Percentiles rank a stretch among this genome's conserved stretches.
Evolutionary conservation across 2,113 vertebrate genomes (phyloP).

Genomic region (Hydrochoerus hydrochaeris): DNA sequence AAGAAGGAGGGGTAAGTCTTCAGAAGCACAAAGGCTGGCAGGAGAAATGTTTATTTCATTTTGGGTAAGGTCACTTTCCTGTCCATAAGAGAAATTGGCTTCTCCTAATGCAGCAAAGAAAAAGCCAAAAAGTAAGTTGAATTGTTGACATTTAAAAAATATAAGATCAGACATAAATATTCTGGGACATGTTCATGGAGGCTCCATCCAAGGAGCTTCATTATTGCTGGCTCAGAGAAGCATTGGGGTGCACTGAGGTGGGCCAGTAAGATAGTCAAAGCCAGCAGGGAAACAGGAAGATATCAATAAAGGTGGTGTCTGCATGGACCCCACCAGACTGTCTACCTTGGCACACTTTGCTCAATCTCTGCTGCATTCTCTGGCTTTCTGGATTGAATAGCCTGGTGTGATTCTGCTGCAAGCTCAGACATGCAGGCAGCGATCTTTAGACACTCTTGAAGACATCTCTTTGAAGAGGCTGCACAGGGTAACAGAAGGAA

Average conservation of each 20-base stretch:
- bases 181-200: not conserved
- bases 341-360: not conserved
- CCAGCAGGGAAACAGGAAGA: not conserved
- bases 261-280: not conserved
- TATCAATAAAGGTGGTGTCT: not conserved
- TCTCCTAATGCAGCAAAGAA: constrained; percentile 68
- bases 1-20: not conserved
- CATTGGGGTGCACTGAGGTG: not conserved
- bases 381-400: not conserved
- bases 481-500: not conserved
- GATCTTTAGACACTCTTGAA: not conserved
- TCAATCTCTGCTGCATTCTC: not conserved
- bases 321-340: not conserved
- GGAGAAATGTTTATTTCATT: constrained; percentile 55
- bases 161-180: constrained; percentile 56
- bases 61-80: constrained; percentile 74
- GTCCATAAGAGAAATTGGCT: constrained; percentile 69
- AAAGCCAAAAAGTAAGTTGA: constrained; percentile 68
- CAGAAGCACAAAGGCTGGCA: constrained; percentile 26
- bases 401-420: not conserved
- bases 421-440: not conserved
- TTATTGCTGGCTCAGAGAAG: not conserved
- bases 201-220: constrained; percentile 38
- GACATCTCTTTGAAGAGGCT: not conserved
- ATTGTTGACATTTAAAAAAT: constrained; percentile 69